Conservation (phyloP, 1,140 invertebrate species). For the Drosophila baimaii region DNA sequence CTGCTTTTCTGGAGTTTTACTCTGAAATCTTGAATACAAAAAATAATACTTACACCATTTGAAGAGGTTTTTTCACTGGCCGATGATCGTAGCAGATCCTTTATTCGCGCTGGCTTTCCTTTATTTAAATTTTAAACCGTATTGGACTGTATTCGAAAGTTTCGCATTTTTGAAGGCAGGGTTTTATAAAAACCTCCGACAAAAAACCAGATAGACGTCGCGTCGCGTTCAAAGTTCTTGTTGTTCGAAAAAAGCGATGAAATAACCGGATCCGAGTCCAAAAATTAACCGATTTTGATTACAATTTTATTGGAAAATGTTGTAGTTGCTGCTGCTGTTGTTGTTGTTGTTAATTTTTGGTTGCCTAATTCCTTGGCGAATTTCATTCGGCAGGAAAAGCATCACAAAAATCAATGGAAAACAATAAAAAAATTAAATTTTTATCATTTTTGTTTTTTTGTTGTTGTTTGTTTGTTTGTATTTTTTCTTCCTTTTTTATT, state of each 20-base stretch:
- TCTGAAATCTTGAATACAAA: neutral
- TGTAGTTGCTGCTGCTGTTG: conserved; percentile 20
- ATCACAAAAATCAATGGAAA: conserved; percentile 68
- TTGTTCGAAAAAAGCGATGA: conserved; percentile 24
- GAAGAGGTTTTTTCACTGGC: conserved; percentile 33
- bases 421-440: conserved; percentile 77
- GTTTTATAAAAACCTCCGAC: conserved; percentile 57
- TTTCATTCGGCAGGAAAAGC: conserved; percentile 64
- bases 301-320: conserved; percentile 5
- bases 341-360: conserved; percentile 21
- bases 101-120: conserved; percentile 29
- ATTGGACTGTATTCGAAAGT: conserved; percentile 71
- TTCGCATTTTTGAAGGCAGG: conserved; percentile 39
- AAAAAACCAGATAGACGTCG: conserved; percentile 21
- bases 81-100: conserved; percentile 31
- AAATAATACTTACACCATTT: conserved; percentile 68
- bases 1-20: neutral
- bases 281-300: conserved; percentile 36
- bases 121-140: conserved; percentile 47
- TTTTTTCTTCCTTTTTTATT: conserved; percentile 59
- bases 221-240: conserved; percentile 52
- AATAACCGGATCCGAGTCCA: conserved; percentile 52
- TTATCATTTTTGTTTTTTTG: conserved; percentile 52
- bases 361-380: conserved; percentile 49
- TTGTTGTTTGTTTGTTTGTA: conserved; percentile 67